Percentiles rank a stretch among this genome's conserved stretches.
Evolutionary conservation across 2,113 vertebrate species (phyloP).

Genomic region (Rana temporaria): DNA sequence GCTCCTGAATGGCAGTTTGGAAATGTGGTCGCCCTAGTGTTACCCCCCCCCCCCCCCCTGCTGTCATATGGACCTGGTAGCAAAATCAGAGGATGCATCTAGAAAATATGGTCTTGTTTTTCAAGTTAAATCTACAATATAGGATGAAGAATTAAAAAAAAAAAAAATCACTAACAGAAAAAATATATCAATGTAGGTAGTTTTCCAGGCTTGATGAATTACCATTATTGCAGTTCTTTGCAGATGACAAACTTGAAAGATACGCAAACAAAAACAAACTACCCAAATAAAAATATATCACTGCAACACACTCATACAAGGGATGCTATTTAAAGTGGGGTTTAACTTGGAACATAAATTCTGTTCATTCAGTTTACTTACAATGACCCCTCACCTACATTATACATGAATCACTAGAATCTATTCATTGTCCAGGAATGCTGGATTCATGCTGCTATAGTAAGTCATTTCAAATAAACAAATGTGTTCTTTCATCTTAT

Average conservation of each 20-base stretch:
- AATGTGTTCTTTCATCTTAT: constrained; percentile 73
- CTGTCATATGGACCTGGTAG: no score
- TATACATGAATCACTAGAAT: constrained; percentile 72
- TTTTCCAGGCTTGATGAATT: no score
- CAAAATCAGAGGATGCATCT: no score
- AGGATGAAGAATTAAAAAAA: no score
- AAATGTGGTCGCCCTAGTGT: no score
- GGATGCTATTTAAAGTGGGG: neutral
- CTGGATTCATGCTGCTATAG: constrained; percentile 75
- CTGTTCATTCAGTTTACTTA: constrained; percentile 47
- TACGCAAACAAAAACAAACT: neutral
- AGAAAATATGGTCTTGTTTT: no score
- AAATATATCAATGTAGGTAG: no score
- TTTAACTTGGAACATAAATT: neutral
- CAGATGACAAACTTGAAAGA: neutral
- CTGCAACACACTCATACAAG: neutral
- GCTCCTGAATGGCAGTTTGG: no score
- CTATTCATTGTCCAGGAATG: constrained; percentile 78
- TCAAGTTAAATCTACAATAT: no score
- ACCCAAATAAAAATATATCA: neutral
- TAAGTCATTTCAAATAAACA: constrained; percentile 80
- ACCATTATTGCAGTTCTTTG: no score
- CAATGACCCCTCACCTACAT: constrained; percentile 81
- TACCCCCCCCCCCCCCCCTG: no score
- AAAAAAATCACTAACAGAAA: no score